Evolutionary conservation across 2,888 invertebrate genomes (phyloP).

Genomic region (Nomada ferruginata): DNA sequence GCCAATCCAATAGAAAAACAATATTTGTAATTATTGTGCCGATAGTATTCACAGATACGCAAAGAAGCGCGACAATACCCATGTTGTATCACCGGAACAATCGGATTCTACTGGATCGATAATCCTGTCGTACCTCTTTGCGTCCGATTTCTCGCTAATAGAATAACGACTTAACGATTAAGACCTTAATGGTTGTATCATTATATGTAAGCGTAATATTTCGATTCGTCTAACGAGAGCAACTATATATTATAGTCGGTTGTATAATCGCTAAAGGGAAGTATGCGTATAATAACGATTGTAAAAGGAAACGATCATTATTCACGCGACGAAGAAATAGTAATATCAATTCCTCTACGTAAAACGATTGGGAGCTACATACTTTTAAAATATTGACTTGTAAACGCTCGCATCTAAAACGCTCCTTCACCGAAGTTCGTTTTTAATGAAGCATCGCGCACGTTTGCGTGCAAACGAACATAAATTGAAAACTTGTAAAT

Average conservation of each 20-base stretch:
- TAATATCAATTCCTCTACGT: conserved; percentile 17
- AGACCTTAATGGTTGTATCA: conserved; percentile 61
- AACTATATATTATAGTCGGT: conserved; percentile 58
- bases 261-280: conserved; percentile 61
- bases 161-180: conserved; percentile 67
- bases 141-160: conserved; percentile 46
- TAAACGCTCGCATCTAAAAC: conserved; percentile 25
- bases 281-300: conserved; percentile 25
- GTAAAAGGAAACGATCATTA: conserved; percentile 38
- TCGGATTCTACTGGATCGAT: neutral
- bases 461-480: neutral
- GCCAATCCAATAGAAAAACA: conserved; percentile 73
- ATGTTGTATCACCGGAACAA: neutral
- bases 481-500: neutral
- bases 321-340: conserved; percentile 23
- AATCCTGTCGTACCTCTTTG: conserved; percentile 14
- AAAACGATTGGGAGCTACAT: conserved; percentile 29
- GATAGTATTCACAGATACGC: conserved; percentile 61
- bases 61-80: conserved; percentile 37
- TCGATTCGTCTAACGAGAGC: conserved; percentile 73
- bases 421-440: neutral
- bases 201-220: conserved; percentile 79
- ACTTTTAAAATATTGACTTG: conserved; percentile 41
- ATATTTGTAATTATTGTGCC: conserved; percentile 70
- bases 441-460: neutral